Conservation (phyloP, 64 coral and sea anemone species). For the Orbicella faveolata region DNA sequence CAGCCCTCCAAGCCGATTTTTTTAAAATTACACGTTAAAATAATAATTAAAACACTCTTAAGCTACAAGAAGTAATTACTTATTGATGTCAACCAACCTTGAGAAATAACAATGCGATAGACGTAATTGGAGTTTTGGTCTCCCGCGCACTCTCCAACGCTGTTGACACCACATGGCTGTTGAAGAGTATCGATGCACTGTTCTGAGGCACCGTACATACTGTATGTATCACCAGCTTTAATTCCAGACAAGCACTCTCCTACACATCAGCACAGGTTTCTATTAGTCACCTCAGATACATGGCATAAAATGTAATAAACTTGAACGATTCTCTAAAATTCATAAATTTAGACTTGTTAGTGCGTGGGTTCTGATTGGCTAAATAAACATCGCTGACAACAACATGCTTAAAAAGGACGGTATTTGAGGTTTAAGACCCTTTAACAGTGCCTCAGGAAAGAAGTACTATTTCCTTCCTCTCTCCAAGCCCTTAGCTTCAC, state of each 20-base stretch:
- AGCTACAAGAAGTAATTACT: not conserved
- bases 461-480: too few relatives aligned
- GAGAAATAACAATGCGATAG: constrained; percentile 11
- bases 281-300: not conserved
- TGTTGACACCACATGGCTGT: not conserved
- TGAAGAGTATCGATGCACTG: not conserved
- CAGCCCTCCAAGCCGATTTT: too few relatives aligned
- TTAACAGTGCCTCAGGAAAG: too few relatives aligned
- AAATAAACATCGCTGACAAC: too few relatives aligned
- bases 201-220: not conserved
- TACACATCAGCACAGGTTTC: not conserved
- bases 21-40: too few relatives aligned
- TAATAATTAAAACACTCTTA: not conserved
- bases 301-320: too few relatives aligned
- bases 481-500: too few relatives aligned
- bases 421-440: too few relatives aligned
- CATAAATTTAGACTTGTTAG: too few relatives aligned
- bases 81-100: not conserved
- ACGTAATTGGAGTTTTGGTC: constrained; percentile 14
- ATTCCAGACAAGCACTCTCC: constrained; percentile 59
- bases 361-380: too few relatives aligned
- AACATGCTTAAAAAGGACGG: too few relatives aligned
- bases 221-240: constrained; percentile 27
- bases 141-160: constrained; percentile 5
- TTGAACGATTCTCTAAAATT: too few relatives aligned